Base-by-base conservation (phyloP, 2,797 vertebrate species). In the Pelochelys cantorii region DNA sequence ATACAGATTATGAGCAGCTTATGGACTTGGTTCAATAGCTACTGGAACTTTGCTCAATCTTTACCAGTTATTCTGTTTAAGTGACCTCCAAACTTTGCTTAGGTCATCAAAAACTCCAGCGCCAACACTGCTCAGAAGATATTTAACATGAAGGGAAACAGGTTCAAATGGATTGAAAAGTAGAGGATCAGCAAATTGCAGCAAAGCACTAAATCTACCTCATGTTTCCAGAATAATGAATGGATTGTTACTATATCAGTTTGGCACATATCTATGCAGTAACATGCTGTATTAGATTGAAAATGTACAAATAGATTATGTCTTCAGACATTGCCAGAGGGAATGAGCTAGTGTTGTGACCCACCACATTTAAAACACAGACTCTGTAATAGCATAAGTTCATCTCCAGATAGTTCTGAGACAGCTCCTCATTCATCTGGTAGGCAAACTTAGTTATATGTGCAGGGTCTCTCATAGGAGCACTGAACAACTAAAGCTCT, bases 21-120 rank as follows among this genome's bases (percentile, higher is more conserved):
- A 82, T 96, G 96, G 97, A 96, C 94, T 48, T 94, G 85, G 78
- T 95, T 97, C 94, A 95, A 90, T 53, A 93, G 88, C 88, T 96
- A 89, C 89, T 96, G 87, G 92, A 97, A 95, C 95, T 96, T 77
- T 90, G 86, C 90, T 93, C 77, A 27, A 25, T 87, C 93, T 94
- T 94, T 59, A 94, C 89, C 75, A 89, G 88, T 95, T 89, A 55
- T 83, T 89, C 77, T 95, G 91, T 88, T 91, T 79, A 79, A 79
- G 57, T 94, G 95, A 96, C 97, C 96, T 97, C 95, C 92, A 96
- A 92, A 94, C 85, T 85, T 83, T 42, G 68, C 65, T 85, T 93
- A 95, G 92, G 93, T 81, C 93, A 81, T 94, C 93, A 87, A 83
- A 95, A 96, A 88, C 87, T 93, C 85, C 57, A 65, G 85, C 90